These are phyloP conservation scores for Diloba caeruleocephala DNA, from an alignment of 2,888 invertebrate species.

Conservation along the genomic window DNA sequence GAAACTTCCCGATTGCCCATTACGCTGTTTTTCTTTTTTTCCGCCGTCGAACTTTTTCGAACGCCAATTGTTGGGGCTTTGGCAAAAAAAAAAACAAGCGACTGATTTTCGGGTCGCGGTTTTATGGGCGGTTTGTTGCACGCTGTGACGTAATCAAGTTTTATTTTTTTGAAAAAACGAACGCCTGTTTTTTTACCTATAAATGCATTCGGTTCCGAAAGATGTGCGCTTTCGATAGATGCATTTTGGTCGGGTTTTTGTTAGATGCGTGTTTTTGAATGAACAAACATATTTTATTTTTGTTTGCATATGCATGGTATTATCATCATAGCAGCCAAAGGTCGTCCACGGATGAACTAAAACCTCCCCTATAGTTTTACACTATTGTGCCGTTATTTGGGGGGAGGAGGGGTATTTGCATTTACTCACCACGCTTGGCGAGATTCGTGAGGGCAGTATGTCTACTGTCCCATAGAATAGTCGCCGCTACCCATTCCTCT, in stretches of 20 bases:
- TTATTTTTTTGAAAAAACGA: constrained; percentile 28
- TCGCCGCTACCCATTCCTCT: no score
- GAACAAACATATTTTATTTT: constrained; percentile 5
- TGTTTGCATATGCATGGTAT: constrained; percentile 18
- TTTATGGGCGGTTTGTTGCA: constrained; percentile 47
- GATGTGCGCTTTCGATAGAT: constrained; percentile 42
- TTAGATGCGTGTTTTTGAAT: constrained; percentile 15
- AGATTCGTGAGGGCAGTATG: no score
- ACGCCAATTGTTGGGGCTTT: constrained; percentile 50
- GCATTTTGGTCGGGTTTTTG: constrained; percentile 18
- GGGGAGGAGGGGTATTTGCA: no score
- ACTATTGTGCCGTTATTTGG: no score
- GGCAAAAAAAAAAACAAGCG: constrained; percentile 39
- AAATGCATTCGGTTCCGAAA: constrained; percentile 35
- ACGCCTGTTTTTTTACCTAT: constrained; percentile 25
- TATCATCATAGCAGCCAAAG: no score
- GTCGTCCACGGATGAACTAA: no score
- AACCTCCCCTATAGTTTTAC: no score
- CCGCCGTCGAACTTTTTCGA: constrained; percentile 47
- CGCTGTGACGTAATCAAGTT: constrained; percentile 51
- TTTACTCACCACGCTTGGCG: no score
- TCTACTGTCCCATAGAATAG: no score
- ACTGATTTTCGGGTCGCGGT: constrained; percentile 49
- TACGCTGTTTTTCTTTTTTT: constrained; percentile 67
- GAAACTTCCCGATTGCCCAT: constrained; percentile 74